Evolutionary conservation across 2,113 vertebrate genomes (phyloP).

Genomic region (Lipotes vexillifer): DNA sequence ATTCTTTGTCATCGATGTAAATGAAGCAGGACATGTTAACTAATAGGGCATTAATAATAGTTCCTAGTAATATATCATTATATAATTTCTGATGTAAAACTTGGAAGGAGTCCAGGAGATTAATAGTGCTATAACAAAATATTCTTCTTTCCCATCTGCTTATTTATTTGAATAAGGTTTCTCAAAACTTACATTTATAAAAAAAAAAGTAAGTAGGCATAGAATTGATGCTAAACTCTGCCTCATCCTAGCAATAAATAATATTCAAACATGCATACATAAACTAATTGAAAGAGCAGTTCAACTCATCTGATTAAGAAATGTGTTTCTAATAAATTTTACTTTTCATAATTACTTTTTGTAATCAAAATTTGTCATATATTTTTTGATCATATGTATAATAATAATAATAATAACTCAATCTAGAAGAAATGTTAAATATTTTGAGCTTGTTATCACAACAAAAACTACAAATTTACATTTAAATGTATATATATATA

Average conservation of each 20-base stretch:
- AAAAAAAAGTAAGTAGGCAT: background rate
- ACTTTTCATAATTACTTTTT: background rate
- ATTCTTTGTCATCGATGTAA: background rate
- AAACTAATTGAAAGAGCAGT: background rate
- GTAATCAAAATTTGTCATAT: background rate
- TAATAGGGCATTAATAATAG: background rate
- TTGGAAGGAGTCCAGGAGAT: slow-evolving; percentile 2
- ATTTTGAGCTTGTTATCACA: background rate
- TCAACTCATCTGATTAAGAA: background rate
- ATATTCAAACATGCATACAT: background rate
- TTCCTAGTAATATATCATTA: background rate
- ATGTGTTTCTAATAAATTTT: slow-evolving; percentile 3
- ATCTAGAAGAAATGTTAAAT: background rate
- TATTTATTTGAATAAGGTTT: background rate
- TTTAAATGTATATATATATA: background rate
- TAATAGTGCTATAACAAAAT: background rate
- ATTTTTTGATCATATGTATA: background rate
- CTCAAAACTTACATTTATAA: background rate
- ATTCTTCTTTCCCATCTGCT: background rate
- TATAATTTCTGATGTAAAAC: background rate
- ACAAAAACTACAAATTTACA: background rate
- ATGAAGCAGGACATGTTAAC: background rate
- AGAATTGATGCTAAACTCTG: background rate
- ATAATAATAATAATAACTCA: background rate
- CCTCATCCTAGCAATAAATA: background rate